phyloP scores from a whole-genome alignment of 2,113 vertebrate genomes.

The Ariopsis seemanni region DNA sequence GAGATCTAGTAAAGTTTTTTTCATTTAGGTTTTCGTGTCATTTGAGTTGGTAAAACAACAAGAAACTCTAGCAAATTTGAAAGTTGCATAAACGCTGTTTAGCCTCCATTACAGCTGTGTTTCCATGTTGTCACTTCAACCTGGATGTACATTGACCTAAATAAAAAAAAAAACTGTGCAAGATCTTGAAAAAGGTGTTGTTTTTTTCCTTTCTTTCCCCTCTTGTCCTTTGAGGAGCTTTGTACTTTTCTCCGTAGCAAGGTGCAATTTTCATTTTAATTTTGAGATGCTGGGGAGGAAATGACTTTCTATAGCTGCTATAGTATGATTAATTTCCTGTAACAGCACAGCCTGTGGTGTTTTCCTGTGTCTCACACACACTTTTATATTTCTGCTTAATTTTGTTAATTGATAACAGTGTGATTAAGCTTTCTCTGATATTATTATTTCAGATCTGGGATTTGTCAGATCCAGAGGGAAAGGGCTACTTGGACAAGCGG shows the following conservation, averaged over 20 bases:
- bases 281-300: neutral
- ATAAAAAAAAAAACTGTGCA: too few relatives aligned
- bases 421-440: neutral
- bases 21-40: too few relatives aligned
- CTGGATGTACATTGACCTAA: too few relatives aligned
- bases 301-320: neutral
- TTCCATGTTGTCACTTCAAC: too few relatives aligned
- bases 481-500: conserved; percentile 94
- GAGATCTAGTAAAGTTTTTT: too few relatives aligned
- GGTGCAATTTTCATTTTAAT: neutral
- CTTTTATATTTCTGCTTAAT: neutral
- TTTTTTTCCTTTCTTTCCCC: too few relatives aligned
- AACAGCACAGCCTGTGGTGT: neutral
- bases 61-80: too few relatives aligned
- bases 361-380: neutral
- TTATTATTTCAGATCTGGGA: conserved; percentile 90
- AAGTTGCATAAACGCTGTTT: too few relatives aligned
- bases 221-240: too few relatives aligned
- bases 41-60: too few relatives aligned
- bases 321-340: neutral
- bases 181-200: too few relatives aligned
- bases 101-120: too few relatives aligned
- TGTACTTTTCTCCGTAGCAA: neutral
- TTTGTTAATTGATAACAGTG: neutral
- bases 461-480: conserved; percentile 90